These are phyloP conservation scores for Galago senegalensis DNA, from an alignment of 2,797 vertebrate species.

Conservation along the genomic window DNA sequence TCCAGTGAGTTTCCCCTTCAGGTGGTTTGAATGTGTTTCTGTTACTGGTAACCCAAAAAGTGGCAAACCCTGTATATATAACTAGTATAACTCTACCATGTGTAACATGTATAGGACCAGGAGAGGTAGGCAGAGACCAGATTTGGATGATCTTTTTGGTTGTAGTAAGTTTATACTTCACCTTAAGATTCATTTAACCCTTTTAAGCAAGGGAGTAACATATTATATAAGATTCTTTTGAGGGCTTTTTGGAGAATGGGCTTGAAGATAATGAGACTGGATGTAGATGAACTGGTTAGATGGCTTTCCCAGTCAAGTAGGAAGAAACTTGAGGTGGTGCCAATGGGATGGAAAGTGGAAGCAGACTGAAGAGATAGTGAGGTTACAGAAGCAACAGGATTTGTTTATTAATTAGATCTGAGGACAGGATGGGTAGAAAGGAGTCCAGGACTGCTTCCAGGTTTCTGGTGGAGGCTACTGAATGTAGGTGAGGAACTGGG, in stretches of 20 bases:
- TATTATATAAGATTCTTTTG: neutral
- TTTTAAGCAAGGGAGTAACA: conserved; percentile 46
- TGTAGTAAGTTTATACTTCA: neutral
- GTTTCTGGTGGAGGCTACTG: conserved; percentile 57
- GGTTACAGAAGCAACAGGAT: conserved; percentile 9
- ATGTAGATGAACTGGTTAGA: conserved; percentile 25
- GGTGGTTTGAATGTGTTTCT: conserved; percentile 43
- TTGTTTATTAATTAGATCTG: conserved; percentile 53
- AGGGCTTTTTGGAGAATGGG: conserved; percentile 2
- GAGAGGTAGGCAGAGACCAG: conserved; percentile 3
- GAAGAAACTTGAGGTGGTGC: conserved; percentile 29
- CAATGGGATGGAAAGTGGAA: conserved; percentile 47
- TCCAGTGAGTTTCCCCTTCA: neutral
- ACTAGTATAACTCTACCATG: neutral
- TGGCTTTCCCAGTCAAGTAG: conserved; percentile 18
- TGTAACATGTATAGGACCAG: neutral
- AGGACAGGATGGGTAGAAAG: conserved; percentile 4
- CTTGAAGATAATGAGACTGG: conserved; percentile 39
- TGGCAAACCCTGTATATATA: neutral
- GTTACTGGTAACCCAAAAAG: conserved; percentile 26
- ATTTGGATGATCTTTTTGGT: conserved; percentile 25
- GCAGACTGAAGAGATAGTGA: conserved; percentile 3
- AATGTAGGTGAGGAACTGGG: neutral
- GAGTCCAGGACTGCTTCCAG: neutral
- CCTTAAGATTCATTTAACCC: neutral